phyloP scores from a whole-genome alignment of 2,888 invertebrate species.

The Meta bourneti region DNA sequence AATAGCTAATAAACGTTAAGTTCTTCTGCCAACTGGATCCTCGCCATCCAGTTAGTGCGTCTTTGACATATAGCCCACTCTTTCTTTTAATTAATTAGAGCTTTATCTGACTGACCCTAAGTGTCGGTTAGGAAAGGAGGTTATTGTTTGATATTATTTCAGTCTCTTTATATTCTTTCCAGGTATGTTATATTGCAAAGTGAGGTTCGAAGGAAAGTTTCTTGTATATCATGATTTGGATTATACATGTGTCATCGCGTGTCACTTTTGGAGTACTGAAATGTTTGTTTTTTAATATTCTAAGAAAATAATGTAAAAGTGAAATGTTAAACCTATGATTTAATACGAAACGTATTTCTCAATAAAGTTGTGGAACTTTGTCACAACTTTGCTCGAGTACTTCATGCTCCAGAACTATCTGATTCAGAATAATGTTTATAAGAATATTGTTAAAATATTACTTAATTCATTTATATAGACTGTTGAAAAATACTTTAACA shows the following conservation, averaged over 20 bases:
- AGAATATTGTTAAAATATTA: too few relatives aligned
- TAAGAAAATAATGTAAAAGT: too few relatives aligned
- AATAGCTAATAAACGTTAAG: slow-evolving; percentile 27
- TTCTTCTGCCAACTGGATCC: slow-evolving; percentile 24
- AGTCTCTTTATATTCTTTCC: neutral
- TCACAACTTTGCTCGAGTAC: too few relatives aligned
- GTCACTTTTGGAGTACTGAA: too few relatives aligned
- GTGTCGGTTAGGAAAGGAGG: neutral
- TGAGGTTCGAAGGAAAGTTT: neutral
- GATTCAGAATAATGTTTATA: too few relatives aligned
- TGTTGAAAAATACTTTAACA: too few relatives aligned
- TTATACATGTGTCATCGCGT: neutral
- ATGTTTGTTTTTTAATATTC: too few relatives aligned
- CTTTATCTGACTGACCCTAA: neutral
- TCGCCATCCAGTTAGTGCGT: slow-evolving; percentile 7
- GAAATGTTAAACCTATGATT: too few relatives aligned
- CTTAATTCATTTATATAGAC: too few relatives aligned
- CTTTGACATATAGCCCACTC: neutral
- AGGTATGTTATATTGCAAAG: neutral
- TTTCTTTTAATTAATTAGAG: neutral
- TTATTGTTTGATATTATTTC: neutral
- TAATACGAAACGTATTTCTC: too few relatives aligned
- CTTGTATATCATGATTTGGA: neutral
- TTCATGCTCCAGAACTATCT: too few relatives aligned
- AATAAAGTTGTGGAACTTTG: too few relatives aligned